phyloP scores from a whole-genome alignment of 2,797 vertebrate genomes.

The Peromyscus nudipes region DNA sequence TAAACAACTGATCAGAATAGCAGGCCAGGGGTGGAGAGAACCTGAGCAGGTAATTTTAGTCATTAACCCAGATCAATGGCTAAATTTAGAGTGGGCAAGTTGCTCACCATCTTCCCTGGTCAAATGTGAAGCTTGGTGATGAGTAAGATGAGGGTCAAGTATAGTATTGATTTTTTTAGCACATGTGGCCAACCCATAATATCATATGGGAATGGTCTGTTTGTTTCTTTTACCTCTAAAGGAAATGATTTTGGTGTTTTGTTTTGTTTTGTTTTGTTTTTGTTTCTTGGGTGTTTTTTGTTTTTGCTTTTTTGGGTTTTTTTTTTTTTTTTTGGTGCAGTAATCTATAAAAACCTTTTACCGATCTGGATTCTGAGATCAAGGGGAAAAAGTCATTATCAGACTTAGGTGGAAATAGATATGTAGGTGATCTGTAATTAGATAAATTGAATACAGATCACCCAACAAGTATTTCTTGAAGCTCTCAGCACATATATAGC shows the following conservation, averaged over 20 bases:
- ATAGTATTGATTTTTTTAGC: not conserved
- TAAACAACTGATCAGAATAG: slow-evolving; percentile 61
- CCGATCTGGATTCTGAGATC: slow-evolving; percentile 1
- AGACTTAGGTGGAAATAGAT: slow-evolving; percentile 32
- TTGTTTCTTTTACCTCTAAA: not conserved
- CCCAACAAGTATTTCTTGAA: slow-evolving; percentile 27
- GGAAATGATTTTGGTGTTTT: not conserved
- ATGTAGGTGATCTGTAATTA: not conserved
- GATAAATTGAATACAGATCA: not conserved
- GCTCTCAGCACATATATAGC: not conserved
- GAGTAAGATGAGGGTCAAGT: not conserved
- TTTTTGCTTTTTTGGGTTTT: too few species aligned
- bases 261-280: not conserved
- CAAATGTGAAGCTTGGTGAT: not conserved
- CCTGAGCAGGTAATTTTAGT: slow-evolving; percentile 69
- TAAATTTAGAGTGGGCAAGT: slow-evolving; percentile 46
- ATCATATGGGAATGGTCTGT: not conserved
- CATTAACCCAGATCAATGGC: slow-evolving; percentile 23
- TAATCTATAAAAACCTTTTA: not conserved
- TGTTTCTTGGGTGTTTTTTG: not conserved
- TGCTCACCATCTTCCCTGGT: slow-evolving; percentile 22
- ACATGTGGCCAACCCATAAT: not conserved
- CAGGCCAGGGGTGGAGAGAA: not conserved
- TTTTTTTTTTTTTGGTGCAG: not conserved
- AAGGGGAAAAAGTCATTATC: slow-evolving; percentile 43